These are phyloP conservation scores for Thinocorus orbignyianus DNA, from an alignment of 2,113 vertebrate genomes.

Conservation along the genomic window DNA sequence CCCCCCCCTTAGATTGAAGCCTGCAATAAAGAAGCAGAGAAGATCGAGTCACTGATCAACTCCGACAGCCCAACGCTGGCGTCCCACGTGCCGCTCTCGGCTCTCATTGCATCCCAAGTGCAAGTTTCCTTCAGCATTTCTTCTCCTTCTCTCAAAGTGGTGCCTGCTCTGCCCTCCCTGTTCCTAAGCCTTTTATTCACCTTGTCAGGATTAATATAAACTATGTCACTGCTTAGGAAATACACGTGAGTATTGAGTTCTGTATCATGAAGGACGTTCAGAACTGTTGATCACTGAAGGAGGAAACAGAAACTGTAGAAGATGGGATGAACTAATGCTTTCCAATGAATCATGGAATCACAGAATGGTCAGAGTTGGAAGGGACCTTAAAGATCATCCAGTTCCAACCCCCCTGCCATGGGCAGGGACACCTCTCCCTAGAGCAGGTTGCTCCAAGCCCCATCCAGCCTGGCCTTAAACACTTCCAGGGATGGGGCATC, in stretches of 20 bases:
- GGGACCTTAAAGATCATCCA: too few relatives aligned
- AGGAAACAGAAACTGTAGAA: neutral
- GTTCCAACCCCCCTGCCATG: too few relatives aligned
- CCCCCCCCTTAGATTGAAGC: slow-evolving; percentile 85
- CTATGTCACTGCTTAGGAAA: slow-evolving; percentile 7
- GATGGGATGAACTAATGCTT: neutral
- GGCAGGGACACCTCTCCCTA: too few relatives aligned
- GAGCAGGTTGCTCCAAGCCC: too few relatives aligned
- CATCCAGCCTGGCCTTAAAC: too few relatives aligned
- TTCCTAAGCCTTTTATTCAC: slow-evolving; percentile 59
- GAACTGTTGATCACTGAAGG: neutral
- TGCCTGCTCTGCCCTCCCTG: slow-evolving; percentile 17
- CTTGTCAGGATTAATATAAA: neutral
- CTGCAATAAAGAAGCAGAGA: slow-evolving; percentile 97
- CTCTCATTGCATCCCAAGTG: slow-evolving; percentile 88
- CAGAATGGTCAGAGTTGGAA: too few relatives aligned
- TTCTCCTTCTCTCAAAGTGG: slow-evolving; percentile 34
- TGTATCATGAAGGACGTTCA: slow-evolving; percentile 26
- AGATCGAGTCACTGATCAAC: slow-evolving; percentile 96
- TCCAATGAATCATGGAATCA: too few relatives aligned
- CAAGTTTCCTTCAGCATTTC: slow-evolving; percentile 81
- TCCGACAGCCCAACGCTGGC: slow-evolving; percentile 91
- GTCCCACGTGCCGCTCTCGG: slow-evolving; percentile 91
- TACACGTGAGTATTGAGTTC: neutral
- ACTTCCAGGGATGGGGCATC: too few relatives aligned